phyloP scores from a whole-genome alignment of 2,888 invertebrate genomes.

The Pristionchus exspectatus region DNA sequence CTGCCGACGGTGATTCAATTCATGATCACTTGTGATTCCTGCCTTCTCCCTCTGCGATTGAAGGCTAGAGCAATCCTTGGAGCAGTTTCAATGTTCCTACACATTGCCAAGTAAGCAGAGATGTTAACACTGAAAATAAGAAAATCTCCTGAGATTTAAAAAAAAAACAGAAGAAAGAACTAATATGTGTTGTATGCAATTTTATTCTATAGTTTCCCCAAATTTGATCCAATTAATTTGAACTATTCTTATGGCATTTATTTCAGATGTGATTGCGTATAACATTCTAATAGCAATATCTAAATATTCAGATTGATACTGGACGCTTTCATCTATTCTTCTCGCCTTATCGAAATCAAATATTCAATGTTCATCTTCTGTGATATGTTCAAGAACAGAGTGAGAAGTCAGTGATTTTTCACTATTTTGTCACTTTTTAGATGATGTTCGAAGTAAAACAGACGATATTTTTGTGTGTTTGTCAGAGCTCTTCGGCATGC shows the following conservation, averaged over 20 bases:
- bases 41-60: neutral
- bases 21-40: conserved; percentile 61
- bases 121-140: too few relatives aligned
- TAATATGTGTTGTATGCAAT: neutral
- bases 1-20: conserved; percentile 69
- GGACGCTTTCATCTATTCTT: conserved; percentile 85
- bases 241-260: too few relatives aligned
- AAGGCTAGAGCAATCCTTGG: neutral
- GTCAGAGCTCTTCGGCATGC: conserved; percentile 3
- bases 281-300: conserved; percentile 77
- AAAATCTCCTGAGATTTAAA: too few relatives aligned
- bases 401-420: neutral
- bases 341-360: conserved; percentile 84
- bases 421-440: neutral
- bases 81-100: conserved; percentile 67
- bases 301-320: conserved; percentile 80
- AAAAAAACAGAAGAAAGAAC: too few relatives aligned
- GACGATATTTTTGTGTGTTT: neutral
- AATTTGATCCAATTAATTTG: too few relatives aligned
- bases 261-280: too few relatives aligned
- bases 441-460: neutral
- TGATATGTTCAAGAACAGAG: conserved; percentile 41
- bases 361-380: conserved; percentile 76
- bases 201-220: too few relatives aligned
- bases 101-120: conserved; percentile 66